phyloP scores from a whole-genome alignment of 2,888 invertebrate genomes.

The Platycheirus rosarum region DNA sequence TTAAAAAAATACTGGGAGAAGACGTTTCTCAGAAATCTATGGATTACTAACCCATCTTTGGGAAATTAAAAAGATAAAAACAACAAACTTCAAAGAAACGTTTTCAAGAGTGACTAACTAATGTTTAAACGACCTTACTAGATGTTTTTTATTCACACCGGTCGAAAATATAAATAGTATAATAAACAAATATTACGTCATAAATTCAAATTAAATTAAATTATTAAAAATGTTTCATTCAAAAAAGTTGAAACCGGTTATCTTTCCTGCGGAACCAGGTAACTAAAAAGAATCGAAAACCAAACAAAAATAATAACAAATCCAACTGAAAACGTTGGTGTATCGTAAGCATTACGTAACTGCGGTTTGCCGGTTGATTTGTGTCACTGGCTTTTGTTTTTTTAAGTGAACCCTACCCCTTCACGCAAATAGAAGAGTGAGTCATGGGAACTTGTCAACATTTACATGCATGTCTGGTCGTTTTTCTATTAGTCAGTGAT shows the following conservation, averaged over 20 bases:
- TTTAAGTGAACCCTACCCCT: constrained; percentile 31
- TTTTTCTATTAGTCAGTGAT: background rate
- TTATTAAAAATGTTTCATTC: constrained; percentile 1
- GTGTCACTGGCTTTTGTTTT: constrained; percentile 39
- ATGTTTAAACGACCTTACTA: too few relatives aligned
- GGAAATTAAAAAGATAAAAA: too few relatives aligned
- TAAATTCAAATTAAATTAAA: too few relatives aligned
- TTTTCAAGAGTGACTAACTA: too few relatives aligned
- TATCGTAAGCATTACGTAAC: constrained; percentile 10
- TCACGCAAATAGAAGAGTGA: constrained; percentile 7
- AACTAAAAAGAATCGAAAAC: background rate
- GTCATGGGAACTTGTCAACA: constrained; percentile 12
- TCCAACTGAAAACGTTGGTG: background rate
- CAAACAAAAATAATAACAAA: constrained; percentile 5
- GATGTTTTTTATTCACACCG: too few relatives aligned
- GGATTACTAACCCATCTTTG: too few relatives aligned
- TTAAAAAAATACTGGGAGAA: too few relatives aligned
- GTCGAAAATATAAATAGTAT: too few relatives aligned
- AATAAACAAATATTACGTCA: too few relatives aligned
- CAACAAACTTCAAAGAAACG: too few relatives aligned
- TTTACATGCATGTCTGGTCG: background rate
- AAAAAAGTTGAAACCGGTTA: constrained; percentile 7
- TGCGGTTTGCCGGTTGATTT: constrained; percentile 46
- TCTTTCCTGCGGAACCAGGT: background rate
- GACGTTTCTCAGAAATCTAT: too few relatives aligned